Evolutionary conservation across 1,140 invertebrate species (phyloP).

Genomic region (Rhagoletis zephyria): DNA sequence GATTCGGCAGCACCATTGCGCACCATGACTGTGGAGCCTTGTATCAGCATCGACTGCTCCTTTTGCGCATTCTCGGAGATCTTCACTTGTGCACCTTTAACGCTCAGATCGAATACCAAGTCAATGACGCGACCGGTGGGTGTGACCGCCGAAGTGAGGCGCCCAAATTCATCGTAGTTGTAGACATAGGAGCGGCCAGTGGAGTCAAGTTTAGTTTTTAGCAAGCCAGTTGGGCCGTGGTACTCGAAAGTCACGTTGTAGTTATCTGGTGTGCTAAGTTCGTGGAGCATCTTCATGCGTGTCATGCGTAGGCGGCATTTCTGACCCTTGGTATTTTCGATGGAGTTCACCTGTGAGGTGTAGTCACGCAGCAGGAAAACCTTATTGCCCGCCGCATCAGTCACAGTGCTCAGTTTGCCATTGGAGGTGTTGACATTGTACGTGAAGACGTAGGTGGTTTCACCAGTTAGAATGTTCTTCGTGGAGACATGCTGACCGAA

Average conservation of each 20-base stretch:
- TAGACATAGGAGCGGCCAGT: slow-evolving; percentile 94
- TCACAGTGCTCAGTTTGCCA: slow-evolving; percentile 92
- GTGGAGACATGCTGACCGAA: slow-evolving; percentile 95
- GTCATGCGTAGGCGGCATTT: slow-evolving; percentile 92
- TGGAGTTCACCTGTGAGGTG: slow-evolving; percentile 90
- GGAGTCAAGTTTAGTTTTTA: slow-evolving; percentile 90
- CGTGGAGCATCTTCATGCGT: slow-evolving; percentile 89
- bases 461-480: slow-evolving; percentile 92
- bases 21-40: slow-evolving; percentile 87
- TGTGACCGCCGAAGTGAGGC: slow-evolving; percentile 89
- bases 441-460: slow-evolving; percentile 91
- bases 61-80: slow-evolving; percentile 87
- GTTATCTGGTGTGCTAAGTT: slow-evolving; percentile 90
- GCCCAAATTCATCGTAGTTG: slow-evolving; percentile 94
- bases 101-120: slow-evolving; percentile 87
- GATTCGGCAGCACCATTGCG: slow-evolving; percentile 86
- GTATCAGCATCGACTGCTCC: slow-evolving; percentile 88
- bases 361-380: slow-evolving; percentile 91
- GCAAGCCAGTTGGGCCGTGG: slow-evolving; percentile 87
- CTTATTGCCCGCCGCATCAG: slow-evolving; percentile 94
- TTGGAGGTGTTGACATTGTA: slow-evolving; percentile 97
- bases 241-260: slow-evolving; percentile 95
- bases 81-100: slow-evolving; percentile 89
- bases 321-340: slow-evolving; percentile 94
- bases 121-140: slow-evolving; percentile 92